These are phyloP conservation scores for Mamestra configurata DNA, from an alignment of 1,140 invertebrate genomes.

Conservation along the genomic window DNA sequence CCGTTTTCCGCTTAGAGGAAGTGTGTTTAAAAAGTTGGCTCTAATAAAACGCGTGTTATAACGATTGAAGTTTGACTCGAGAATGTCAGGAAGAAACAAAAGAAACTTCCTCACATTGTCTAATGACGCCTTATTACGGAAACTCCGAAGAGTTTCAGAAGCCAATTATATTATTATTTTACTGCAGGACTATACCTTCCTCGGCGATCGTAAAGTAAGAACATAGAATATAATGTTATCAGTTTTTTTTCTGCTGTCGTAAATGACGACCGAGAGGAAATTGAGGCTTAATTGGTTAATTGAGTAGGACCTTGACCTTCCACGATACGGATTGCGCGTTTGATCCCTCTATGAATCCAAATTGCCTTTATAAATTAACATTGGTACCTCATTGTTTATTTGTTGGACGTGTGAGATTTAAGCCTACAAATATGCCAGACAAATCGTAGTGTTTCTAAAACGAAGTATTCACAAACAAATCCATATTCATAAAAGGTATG, in stretches of 20 bases:
- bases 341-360: neutral
- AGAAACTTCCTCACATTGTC: conserved; percentile 2
- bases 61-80: conserved; percentile 43
- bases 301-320: neutral
- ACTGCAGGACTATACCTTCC: neutral
- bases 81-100: conserved; percentile 2
- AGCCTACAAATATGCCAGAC: neutral
- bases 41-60: conserved; percentile 41
- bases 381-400: too few species aligned
- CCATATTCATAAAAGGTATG: conserved; percentile 5
- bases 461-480: neutral
- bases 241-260: neutral
- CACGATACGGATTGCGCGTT: neutral
- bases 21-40: conserved; percentile 38
- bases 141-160: neutral
- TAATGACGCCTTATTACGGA: conserved; percentile 24
- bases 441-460: neutral
- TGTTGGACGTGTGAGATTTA: too few species aligned
- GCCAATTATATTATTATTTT: conserved; percentile 26
- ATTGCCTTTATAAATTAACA: neutral
- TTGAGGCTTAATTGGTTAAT: neutral
- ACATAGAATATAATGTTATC: neutral
- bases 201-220: neutral
- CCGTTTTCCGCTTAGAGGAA: conserved; percentile 19
- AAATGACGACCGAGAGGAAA: neutral